Conservation (phyloP, 2,888 invertebrate genomes). For the Morpho helenor region DNA sequence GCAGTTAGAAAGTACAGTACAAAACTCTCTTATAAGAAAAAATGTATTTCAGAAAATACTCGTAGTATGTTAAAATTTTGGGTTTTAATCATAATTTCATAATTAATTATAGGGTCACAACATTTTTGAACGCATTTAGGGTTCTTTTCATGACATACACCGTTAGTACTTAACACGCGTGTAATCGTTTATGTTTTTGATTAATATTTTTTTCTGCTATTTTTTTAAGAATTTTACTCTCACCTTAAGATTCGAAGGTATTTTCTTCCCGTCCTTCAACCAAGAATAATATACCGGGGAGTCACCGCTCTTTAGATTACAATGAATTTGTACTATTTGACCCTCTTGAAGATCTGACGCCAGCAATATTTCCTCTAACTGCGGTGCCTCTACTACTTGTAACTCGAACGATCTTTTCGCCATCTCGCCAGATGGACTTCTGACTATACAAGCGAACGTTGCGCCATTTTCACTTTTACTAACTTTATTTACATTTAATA, state of each 20-base stretch:
- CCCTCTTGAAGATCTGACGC: constrained; percentile 90
- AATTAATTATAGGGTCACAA: too few species aligned
- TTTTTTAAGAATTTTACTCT: constrained; percentile 6
- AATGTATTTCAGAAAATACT: too few species aligned
- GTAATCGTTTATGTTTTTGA: too few species aligned
- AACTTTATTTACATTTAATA: constrained; percentile 80
- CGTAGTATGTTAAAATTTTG: too few species aligned
- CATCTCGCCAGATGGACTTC: constrained; percentile 86
- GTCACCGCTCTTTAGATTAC: constrained; percentile 86
- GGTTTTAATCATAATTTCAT: too few species aligned
- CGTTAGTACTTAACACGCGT: too few species aligned
- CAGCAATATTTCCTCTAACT: constrained; percentile 89
- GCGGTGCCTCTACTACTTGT: constrained; percentile 85
- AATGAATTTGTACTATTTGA: constrained; percentile 90
- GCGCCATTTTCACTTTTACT: constrained; percentile 84
- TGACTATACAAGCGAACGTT: constrained; percentile 87
- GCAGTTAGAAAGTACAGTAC: too few species aligned
- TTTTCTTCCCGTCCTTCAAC: constrained; percentile 83
- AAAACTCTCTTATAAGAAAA: too few species aligned
- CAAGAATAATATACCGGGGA: constrained; percentile 85
- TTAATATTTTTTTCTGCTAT: too few species aligned
- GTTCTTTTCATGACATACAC: too few species aligned
- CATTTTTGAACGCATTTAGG: too few species aligned
- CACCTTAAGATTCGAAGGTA: constrained; percentile 82
- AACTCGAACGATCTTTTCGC: constrained; percentile 85